Evolutionary conservation across 30 jellyfish, hydroid and myxozoan species (phyloP), one percentile per base, ranked within the genome.

Genomic region (Phacellophora camtschatica): DNA sequence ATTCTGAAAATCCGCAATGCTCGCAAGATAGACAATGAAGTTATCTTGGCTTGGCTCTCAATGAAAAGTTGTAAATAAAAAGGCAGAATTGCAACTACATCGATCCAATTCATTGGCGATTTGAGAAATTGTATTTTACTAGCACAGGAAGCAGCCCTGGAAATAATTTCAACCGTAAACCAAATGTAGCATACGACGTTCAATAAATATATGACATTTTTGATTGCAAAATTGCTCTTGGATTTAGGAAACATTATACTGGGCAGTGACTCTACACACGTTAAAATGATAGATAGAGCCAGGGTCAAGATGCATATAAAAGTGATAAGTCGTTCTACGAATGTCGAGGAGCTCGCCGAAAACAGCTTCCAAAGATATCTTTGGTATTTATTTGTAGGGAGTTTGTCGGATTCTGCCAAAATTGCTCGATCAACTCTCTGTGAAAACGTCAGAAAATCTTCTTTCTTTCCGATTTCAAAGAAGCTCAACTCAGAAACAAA

Each of bases 211-310:
- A 46, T 18, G 29, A 18, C 36, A 15, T 62, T 33, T 41, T 42
- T 54, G 9, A 51, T 55, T 20, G 7, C 5, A 5, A 4, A 4
- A 23, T 51, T 71, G 5, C 20, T 13, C 5, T 33, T n/a, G 42
- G 49, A 32, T 33, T 28, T 33, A 12, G 88, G 85, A 27, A 22
- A 5, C 57, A 34, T 23, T 23, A 66, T 20, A 18, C 33, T 4
- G 10, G 97, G 90, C 55, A 79, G 24, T 6, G 95, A 41, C 74
- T 88, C 92, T 19, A 66, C 82, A 41, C 97, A 88, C 27, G 90
- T 53, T 11, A 81, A 33, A 7, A 48, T 30, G 10, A 88, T 80
- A 15, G 91, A 57, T n/a, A 74, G 28, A 0, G 43, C 55, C 27
- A 88, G 59, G 3, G 84, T 41, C 22, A 73, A 49, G 19, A 71